Evolutionary conservation across 1,140 invertebrate species (phyloP), one percentile per base, ranked within the genome.

Genomic region (Drosophila baimaii): DNA sequence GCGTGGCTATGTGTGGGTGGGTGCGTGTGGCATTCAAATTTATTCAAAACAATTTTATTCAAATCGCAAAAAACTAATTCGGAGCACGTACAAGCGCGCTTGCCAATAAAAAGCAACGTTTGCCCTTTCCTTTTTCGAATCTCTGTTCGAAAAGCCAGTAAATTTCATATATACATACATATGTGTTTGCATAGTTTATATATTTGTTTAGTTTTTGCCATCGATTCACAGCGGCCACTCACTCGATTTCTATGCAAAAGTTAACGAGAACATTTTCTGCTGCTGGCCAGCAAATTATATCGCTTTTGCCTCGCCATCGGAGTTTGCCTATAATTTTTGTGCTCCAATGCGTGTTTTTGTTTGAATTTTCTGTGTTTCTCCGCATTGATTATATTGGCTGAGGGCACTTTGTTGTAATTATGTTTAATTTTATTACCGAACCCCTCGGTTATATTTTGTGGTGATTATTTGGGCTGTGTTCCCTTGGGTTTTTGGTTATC

Each of bases 51-150:
- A 86, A 86, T 88, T 86, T 82, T 82, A 88, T 86, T 82, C 82
- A 86, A 86, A 86, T 86, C 82, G 83, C 82, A 86, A 86, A 86
- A 88, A 86, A 86, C 82, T 86, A 86, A 86, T 86, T 86, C 82
- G 82, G 54, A 69, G 82, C 82, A 86, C 82, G 82, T 86, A 86
- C 10, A 76, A 71, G 74, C 57, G 76, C 74, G 46, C 72, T 85
- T 78, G 62, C 76, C 69, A 88, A 88, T 88, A 88, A 88, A 88
- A 89, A 74, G 35, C 75, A 62, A 63, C 74, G 74, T 63, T 77
- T 68, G 47, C 62, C 49, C 39, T 43, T 47, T 41, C 23, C 19
- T 49, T 57, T 35, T 25, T 64, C 51, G 61, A 33, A 44, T 23
- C 62, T 55, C 58, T 35, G 51, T 49, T 37, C 17, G 41, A 52